Percentiles rank a stretch among this genome's conserved stretches.
Evolutionary conservation across 2,797 vertebrate genomes (phyloP).

Genomic region (Xiphophorus birchmanni): DNA sequence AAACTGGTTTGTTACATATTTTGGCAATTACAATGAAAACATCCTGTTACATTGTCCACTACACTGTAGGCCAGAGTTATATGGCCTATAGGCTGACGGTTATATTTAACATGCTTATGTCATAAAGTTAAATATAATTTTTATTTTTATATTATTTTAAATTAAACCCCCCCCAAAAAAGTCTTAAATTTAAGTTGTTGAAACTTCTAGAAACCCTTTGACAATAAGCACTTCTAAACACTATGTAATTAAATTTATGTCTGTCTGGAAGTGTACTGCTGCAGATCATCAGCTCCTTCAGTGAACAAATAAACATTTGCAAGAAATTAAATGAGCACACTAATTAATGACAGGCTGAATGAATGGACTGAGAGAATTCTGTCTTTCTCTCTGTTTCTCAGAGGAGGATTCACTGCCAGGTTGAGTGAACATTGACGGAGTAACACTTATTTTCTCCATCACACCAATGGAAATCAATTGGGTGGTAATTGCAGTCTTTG

Average conservation of each 20-base stretch:
- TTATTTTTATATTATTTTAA: background rate
- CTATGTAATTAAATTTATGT: conserved; percentile 5
- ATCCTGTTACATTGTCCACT: background rate
- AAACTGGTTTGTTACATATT: background rate
- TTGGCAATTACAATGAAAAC: background rate
- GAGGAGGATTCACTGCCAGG: conserved; percentile 63
- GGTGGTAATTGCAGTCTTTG: conserved; percentile 81
- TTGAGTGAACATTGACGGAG: conserved; percentile 79
- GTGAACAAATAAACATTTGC: conserved; percentile 41
- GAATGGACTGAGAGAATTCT: conserved; percentile 41
- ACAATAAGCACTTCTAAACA: conserved; percentile 1
- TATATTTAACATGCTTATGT: background rate
- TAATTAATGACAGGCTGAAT: conserved; percentile 50
- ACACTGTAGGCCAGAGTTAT: background rate
- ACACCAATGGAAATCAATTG: conserved; percentile 83
- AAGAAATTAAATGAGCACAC: conserved; percentile 41
- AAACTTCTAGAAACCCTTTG: background rate
- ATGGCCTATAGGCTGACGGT: background rate
- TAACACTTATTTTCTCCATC: conserved; percentile 78
- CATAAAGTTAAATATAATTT: background rate
- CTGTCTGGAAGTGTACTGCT: conserved; percentile 13
- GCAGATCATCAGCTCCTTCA: conserved; percentile 31
- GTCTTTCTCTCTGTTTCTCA: conserved; percentile 36
- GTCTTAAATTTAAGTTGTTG: background rate
- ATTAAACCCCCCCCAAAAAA: background rate